Evolutionary conservation across 2,797 vertebrate genomes (phyloP), one percentile per base, ranked within the genome.

Genomic region (Coendou prehensilis): DNA sequence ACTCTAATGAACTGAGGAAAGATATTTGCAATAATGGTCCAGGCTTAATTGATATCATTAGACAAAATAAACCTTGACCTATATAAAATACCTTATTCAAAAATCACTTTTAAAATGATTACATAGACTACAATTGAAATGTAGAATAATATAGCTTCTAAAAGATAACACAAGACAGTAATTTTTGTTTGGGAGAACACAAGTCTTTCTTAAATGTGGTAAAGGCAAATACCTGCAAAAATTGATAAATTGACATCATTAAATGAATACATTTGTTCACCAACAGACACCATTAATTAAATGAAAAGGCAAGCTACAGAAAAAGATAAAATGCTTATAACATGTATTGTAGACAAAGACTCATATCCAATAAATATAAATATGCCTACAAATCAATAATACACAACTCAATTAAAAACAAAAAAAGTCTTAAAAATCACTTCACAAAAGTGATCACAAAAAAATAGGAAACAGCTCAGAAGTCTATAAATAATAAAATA

Each of bases 201-300:
- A 33, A 76, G 9, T 57, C 91, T 73, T 89, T 90, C n/a, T 87
- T 81, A 94, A 79, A 89, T 23, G 8, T 79, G 52, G 18, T 17
- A 37, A 87, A 56, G 87, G 87, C 13, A 79, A 87, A 82, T 17
- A 76, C 57, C 50, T 52, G 8, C 47, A 59, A 89, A 93, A 10
- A 84, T 18, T 76, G 26, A 89, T 91, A 84, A 78, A 1, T 91
- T 37, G 20, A 71, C 23, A 20, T 67, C 20, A 95, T 91, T 87
- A 97, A 93, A 93, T 85, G 33, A 94, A 41, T 84, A 89, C 9
- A 52, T 71, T 73, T 80, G 80, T 37, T 92, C 17, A 73, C 82
- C 28, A 85, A 78, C 5, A 89, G 33, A 94, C 1, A 86, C 28
- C 3, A 83, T 83, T 92, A 94, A 80, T 83, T 93, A 93, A 64